A percentile compares a stretch with the other conserved stretches of the same genome.
Evolutionary conservation across 2,888 invertebrate genomes (phyloP).

Genomic region (Oasisia sp.): DNA sequence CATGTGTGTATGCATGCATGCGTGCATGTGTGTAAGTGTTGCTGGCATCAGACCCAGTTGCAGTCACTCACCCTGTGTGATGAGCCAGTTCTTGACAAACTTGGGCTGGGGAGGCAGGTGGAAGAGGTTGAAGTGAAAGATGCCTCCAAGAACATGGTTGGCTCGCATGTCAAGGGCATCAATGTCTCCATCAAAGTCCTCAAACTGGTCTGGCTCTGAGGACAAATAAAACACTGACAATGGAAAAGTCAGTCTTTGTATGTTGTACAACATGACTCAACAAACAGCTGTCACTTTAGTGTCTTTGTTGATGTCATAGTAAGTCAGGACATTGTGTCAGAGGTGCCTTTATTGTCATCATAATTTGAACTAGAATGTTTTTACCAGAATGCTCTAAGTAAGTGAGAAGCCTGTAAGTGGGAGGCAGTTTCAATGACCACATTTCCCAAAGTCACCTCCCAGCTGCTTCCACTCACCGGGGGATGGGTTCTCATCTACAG

Average conservation of each 20-base stretch:
- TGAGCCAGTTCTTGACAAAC: constrained; percentile 56
- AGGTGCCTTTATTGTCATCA: no score
- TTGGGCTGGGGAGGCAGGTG: constrained; percentile 65
- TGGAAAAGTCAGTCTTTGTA: background rate
- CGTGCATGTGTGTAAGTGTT: background rate
- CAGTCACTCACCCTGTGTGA: constrained; percentile 55
- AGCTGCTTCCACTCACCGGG: constrained; percentile 21
- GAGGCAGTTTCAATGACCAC: no score
- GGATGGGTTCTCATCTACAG: constrained; percentile 38
- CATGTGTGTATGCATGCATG: no score
- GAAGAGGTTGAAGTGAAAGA: constrained; percentile 61
- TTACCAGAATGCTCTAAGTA: no score
- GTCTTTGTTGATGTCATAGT: no score
- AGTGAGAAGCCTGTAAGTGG: no score
- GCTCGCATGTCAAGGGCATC: constrained; percentile 62
- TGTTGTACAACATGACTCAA: no score
- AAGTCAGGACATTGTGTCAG: no score
- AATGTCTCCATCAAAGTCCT: constrained; percentile 64
- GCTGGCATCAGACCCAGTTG: background rate
- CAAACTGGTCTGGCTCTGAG: constrained; percentile 59
- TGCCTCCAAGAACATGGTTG: constrained; percentile 60
- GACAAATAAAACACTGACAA: background rate
- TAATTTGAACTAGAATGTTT: no score
- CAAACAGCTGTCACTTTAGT: no score
- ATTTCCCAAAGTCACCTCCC: background rate